A percentile compares a stretch with the other conserved stretches of the same genome.
Conservation (phyloP, 2,797 vertebrate species). For the Rallus crepitans region DNA sequence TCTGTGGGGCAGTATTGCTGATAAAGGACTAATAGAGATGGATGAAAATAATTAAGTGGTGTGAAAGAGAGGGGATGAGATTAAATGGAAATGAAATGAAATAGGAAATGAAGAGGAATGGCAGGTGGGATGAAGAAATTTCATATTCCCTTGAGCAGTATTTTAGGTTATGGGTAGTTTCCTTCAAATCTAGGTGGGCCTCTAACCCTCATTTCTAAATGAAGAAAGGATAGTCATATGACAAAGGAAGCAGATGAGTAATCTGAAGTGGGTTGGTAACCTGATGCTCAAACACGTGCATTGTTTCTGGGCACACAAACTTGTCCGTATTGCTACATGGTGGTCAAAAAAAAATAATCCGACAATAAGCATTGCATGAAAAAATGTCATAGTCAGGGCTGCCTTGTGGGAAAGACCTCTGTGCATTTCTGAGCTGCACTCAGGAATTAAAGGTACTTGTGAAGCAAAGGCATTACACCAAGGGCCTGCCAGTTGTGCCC, state of each 20-base stretch:
- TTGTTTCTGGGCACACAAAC: background rate
- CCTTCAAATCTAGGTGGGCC: background rate
- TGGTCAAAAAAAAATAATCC: background rate
- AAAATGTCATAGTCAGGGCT: background rate
- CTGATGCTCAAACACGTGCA: background rate
- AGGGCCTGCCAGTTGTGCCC: background rate
- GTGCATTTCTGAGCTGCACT: background rate
- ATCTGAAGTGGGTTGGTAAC: background rate
- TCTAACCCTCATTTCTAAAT: background rate
- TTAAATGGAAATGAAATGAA: constrained; percentile 45
- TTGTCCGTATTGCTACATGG: background rate
- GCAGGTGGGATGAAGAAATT: constrained; percentile 20
- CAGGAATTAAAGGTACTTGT: background rate
- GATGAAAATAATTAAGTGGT: constrained; percentile 37
- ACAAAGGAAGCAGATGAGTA: background rate
- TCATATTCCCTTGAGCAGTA: background rate
- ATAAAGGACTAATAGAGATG: constrained; percentile 36
- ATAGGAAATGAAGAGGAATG: constrained; percentile 47
- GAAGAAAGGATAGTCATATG: background rate
- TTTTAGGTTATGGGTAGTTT: background rate
- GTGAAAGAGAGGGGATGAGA: constrained; percentile 21
- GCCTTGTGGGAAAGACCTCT: background rate
- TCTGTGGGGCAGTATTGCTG: background rate
- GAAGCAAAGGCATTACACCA: background rate
- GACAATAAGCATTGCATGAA: background rate